Evolutionary conservation across 2,113 vertebrate species (phyloP), one percentile per base, ranked within the genome.

Genomic region (Salminus brasiliensis): DNA sequence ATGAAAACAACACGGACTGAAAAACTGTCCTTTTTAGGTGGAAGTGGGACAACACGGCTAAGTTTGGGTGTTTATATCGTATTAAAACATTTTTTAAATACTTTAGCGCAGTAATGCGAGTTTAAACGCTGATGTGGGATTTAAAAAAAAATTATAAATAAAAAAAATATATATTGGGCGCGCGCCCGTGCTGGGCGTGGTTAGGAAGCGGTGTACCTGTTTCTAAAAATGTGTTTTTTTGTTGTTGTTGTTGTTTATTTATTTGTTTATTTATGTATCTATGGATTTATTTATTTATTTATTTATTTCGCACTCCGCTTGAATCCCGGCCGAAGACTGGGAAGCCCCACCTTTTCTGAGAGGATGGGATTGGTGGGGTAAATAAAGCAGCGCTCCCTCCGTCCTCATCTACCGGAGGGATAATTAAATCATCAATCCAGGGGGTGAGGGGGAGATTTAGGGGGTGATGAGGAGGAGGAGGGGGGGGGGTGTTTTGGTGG

Each of bases 361-460:
- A 92, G 93, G 91, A 91, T 87, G 90, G 94, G 95, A 95, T 96
- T 97, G 95, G 95, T 94, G 96, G 94, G 97, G 96, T 95, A 96
- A 96, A 97, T 96, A 92, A 90, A 90, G 87, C 87, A 78, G 91
- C 89, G 85, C 86, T 83, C 86, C 85, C 83, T 91, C 88, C 86
- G 88, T 94, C 94, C 94, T 92, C 94, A 93, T 95, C 94, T 94
- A 95, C 94, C 96, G 94, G 95, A 95, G 94, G 95, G 95, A 95
- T 97, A 97, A 98, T 97, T 96, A 97, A 98, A 98, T 97, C 96
- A 97, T 98, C 96, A 97, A 95, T 98, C 96, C 95, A 95, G 49
- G 95, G 75, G 93, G 93, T 5, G 47, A 18, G 18, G 47, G 5
- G 47, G 47, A 49, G 47, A 18, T 49, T 21, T 49, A 21, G 15